Evolutionary conservation across 1,140 invertebrate species (phyloP).

Genomic region (Papilio aristodemus): DNA sequence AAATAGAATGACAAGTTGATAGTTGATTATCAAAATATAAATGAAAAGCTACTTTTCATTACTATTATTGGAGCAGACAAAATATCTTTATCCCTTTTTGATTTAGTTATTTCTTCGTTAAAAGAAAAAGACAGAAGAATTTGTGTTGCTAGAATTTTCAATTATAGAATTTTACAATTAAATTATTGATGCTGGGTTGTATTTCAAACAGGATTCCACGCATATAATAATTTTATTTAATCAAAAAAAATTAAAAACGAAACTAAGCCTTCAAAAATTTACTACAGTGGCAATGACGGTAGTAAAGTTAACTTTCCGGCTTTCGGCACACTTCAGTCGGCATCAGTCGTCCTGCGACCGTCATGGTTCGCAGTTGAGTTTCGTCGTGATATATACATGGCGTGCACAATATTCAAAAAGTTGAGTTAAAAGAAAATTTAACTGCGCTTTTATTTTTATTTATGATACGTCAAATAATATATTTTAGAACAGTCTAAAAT

Average conservation of each 20-base stretch:
- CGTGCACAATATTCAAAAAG: slow-evolving; percentile 60
- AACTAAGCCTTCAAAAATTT: not conserved
- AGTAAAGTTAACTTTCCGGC: slow-evolving; percentile 33
- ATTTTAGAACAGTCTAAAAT: slow-evolving; percentile 47
- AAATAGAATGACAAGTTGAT: slow-evolving; percentile 23
- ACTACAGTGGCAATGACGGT: slow-evolving; percentile 23
- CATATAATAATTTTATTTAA: no score
- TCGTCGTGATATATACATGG: slow-evolving; percentile 53
- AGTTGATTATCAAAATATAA: slow-evolving; percentile 26
- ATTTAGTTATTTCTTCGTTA: not conserved
- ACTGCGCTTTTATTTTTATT: slow-evolving; percentile 58
- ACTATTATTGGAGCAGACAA: not conserved
- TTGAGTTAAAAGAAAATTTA: slow-evolving; percentile 56
- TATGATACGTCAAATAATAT: slow-evolving; percentile 54
- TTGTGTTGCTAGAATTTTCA: not conserved
- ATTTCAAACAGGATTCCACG: not conserved
- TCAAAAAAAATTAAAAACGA: not conserved
- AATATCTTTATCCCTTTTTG: slow-evolving; percentile 1
- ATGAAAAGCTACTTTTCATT: not conserved
- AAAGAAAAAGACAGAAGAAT: not conserved
- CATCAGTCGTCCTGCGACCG: slow-evolving; percentile 69
- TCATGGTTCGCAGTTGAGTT: slow-evolving; percentile 72
- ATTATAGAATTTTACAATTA: not conserved
- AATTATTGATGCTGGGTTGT: not conserved
- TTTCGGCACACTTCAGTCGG: slow-evolving; percentile 37